phyloP scores from a whole-genome alignment of 2,797 vertebrate genomes.

The Platyrinchus mystaceus region DNA sequence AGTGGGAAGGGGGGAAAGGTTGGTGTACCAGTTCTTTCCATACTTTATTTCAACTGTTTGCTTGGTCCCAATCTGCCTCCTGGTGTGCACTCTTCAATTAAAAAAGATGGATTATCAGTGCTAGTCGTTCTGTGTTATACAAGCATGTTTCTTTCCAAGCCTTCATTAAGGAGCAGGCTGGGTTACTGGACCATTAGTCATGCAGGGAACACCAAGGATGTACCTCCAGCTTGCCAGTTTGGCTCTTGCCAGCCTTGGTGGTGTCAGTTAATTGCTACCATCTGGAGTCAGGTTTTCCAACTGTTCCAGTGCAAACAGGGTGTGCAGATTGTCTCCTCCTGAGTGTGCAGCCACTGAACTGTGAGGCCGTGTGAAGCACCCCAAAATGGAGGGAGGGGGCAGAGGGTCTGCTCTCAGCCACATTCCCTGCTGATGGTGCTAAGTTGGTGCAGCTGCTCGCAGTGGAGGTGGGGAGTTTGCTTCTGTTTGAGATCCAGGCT shows the following conservation, averaged over 20 bases:
- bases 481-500: not conserved
- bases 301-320: not conserved
- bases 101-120: not conserved
- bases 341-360: not conserved
- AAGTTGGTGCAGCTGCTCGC: not conserved
- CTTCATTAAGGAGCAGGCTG: not conserved
- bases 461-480: not conserved
- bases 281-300: slow-evolving; percentile 35
- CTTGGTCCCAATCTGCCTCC: not conserved
- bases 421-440: not conserved
- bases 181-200: not conserved
- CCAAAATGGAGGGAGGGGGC: not conserved
- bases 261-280: slow-evolving; percentile 43
- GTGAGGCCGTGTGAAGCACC: not conserved
- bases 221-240: not conserved
- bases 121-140: not conserved
- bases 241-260: slow-evolving; percentile 8
- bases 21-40: not conserved
- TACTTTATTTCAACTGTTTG: not conserved
- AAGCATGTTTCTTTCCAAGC: not conserved
- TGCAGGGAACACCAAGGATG: not conserved
- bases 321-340: not conserved
- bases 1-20: not conserved
- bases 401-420: not conserved
- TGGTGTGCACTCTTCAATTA: not conserved